Base-by-base conservation (phyloP, 2,113 vertebrate species). In the Oenanthe melanoleuca region DNA sequence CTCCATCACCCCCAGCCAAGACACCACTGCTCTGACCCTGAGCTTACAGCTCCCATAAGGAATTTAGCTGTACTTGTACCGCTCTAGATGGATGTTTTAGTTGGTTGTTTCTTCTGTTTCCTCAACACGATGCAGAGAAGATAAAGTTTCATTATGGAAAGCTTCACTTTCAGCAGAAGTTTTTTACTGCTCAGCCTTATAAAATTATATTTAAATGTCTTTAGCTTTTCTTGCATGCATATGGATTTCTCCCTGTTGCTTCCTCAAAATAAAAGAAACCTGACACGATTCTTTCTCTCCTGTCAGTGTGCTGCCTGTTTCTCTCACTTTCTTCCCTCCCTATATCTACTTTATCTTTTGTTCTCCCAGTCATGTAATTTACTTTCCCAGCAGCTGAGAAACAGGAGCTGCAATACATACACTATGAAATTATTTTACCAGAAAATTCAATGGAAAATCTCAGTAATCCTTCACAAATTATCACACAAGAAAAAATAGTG, bases 161-260 rank as follows among this genome's bases (percentile, higher is more conserved):
- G 26, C 86, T 89, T 83, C 80, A 47, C 71, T 86, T 90, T 91
- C 61, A 87, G 78, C 42, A 37, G 61, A 8, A 5, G 44, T 72
- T 96, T 67, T 93, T 95, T 91, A 86, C 49, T 57, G 67, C 72
- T 95, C 87, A 91, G 10, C 72, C 85, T 93, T 80, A 71, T 60
- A 86, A 94, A 97, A 96, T 89, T 56, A 73, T 15, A 65, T 94
- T 86, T 92, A 83, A 92, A 94, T 80, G n/a, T 84, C 86, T 66
- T 94, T 83, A 93, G 44, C 50, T 97, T 88, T 89, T 70, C 59
- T 61, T 88, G 44, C 69, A 77, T 93, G 88, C 92, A 70, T 31
- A 14, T 86, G 60, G 89, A 45, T 80, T 94, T 75, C 82, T 93
- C 92, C 61, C 72, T 72, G 2, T 95, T 72, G 75, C 65, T 94